Conservation (phyloP, 2,797 vertebrate species). For the Leontopithecus rosalia region DNA sequence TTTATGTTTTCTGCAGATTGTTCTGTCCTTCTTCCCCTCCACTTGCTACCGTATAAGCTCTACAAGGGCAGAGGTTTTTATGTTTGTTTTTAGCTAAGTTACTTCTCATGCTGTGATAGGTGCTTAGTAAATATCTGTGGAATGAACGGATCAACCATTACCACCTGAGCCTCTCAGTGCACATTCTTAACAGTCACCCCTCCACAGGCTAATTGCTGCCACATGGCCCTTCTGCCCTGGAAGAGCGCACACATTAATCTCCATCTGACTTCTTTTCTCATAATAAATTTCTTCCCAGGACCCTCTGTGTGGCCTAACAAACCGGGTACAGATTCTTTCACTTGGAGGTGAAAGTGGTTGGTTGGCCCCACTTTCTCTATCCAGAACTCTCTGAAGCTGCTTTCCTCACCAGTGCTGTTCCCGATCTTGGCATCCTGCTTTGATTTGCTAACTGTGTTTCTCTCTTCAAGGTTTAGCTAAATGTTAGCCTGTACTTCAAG, state of each 20-base stretch:
- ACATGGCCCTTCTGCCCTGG: too few species aligned
- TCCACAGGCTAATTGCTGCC: not conserved
- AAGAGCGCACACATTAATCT: not conserved
- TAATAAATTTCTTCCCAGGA: not conserved
- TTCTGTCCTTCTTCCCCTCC: not conserved
- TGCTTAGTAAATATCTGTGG: not conserved
- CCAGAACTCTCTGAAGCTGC: not conserved
- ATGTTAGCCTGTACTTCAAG: not conserved
- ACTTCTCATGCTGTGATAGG: not conserved
- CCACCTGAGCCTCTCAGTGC: not conserved
- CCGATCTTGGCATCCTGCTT: not conserved
- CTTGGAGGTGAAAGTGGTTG: not conserved
- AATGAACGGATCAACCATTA: not conserved
- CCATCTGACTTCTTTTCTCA: not conserved
- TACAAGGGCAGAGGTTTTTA: not conserved
- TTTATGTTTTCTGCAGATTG: not conserved
- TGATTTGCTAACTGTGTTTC: not conserved
- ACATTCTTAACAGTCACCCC: not conserved
- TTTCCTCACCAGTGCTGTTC: accelerated
- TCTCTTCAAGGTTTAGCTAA: not conserved
- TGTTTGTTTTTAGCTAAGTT: not conserved
- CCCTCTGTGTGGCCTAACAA: not conserved
- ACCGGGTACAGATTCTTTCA: not conserved
- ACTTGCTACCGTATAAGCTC: not conserved
- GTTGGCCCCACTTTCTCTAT: not conserved